phyloP scores from a whole-genome alignment of 1,140 invertebrate species.

The Pygmarrhopalites habei region DNA sequence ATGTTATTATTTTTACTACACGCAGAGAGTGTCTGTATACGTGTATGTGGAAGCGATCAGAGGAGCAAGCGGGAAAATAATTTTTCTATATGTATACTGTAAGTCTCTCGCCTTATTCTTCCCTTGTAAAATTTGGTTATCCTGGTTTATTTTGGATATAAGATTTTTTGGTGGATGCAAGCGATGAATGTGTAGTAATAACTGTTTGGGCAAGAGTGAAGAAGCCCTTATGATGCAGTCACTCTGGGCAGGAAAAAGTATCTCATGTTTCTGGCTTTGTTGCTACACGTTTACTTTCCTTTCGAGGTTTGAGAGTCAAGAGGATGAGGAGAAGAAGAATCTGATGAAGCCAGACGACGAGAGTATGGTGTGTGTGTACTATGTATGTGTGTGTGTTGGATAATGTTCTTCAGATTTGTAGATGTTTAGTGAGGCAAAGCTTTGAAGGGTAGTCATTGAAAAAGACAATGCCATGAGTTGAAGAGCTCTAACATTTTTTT shows the following conservation, averaged over 20 bases:
- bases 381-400: background rate
- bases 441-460: constrained; percentile 4
- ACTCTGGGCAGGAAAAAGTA: constrained; percentile 12
- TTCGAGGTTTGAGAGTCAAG: background rate
- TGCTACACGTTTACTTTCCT: background rate
- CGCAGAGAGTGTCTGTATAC: background rate
- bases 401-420: constrained; percentile 3
- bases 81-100: background rate
- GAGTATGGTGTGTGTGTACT: background rate
- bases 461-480: constrained; percentile 11
- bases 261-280: constrained; percentile 9
- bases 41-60: background rate
- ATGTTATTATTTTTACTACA: constrained; percentile 9
- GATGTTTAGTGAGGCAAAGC: constrained; percentile 5
- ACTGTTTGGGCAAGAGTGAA: constrained; percentile 2
- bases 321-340: background rate
- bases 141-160: background rate
- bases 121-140: background rate
- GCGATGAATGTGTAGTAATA: background rate
- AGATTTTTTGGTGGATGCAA: background rate
- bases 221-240: background rate
- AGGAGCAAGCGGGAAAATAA: background rate
- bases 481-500: too few species aligned
- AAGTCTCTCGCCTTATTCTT: too few species aligned
- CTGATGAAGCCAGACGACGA: constrained; percentile 2